A percentile compares a stretch with the other conserved stretches of the same genome.
phyloP scores from a whole-genome alignment of 2,888 invertebrate species.

The Pollenia angustigena region DNA sequence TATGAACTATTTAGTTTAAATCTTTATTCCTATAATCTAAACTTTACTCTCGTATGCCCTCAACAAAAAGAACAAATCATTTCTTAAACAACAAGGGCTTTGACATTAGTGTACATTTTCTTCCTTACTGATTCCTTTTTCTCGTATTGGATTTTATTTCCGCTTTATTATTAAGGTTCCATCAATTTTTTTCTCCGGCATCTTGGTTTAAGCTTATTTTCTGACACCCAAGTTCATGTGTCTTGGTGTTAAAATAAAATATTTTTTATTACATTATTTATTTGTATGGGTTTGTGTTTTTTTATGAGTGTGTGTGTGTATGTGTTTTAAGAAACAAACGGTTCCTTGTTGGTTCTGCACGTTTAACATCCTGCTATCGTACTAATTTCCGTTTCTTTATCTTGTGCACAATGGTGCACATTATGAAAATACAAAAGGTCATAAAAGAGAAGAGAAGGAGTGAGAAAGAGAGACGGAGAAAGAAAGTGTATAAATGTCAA shows the following conservation, averaged over 20 bases:
- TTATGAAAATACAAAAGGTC: constrained; percentile 77
- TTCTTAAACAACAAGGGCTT: constrained; percentile 34
- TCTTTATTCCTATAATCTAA: background rate
- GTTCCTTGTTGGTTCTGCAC: constrained; percentile 67
- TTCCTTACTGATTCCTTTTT: constrained; percentile 45
- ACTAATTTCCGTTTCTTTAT: constrained; percentile 84
- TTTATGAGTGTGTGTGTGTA: constrained; percentile 43
- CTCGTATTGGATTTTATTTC: constrained; percentile 81
- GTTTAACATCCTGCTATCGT: constrained; percentile 83
- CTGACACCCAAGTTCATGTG: constrained; percentile 3
- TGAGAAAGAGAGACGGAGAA: background rate
- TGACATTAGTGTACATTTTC: constrained; percentile 53
- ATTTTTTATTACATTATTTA: constrained; percentile 66
- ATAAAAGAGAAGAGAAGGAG: background rate
- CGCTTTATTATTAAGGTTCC: constrained; percentile 80
- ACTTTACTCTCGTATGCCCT: background rate
- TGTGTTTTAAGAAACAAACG: constrained; percentile 60
- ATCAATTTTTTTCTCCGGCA: constrained; percentile 14
- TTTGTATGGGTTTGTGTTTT: constrained; percentile 33
- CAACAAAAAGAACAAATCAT: background rate
- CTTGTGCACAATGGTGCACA: constrained; percentile 83
- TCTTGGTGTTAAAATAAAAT: constrained; percentile 59
- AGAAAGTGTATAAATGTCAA: constrained; percentile 48
- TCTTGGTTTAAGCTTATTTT: constrained; percentile 44
- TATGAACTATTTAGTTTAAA: background rate